Evolutionary conservation across 2,888 invertebrate genomes (phyloP).

Genomic region (Octonoba sinensis): DNA sequence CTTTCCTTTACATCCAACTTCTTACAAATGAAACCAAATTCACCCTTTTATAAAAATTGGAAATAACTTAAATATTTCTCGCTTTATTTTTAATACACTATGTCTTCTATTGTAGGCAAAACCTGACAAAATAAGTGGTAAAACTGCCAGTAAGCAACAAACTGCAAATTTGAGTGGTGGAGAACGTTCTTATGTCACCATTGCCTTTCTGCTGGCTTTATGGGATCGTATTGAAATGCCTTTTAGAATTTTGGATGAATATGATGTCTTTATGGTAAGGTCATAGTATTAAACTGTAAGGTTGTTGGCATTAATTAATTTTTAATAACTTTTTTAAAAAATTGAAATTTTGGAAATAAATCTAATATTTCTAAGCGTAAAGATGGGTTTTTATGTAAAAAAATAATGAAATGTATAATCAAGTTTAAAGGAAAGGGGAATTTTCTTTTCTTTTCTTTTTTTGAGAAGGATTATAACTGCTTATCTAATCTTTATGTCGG

Average conservation of each 20-base stretch:
- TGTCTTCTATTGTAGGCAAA: not conserved
- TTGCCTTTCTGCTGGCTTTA: conserved; percentile 90
- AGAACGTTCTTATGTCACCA: conserved; percentile 94
- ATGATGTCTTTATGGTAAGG: conserved; percentile 93
- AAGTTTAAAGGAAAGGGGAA: too few relatives aligned
- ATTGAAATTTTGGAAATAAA: not conserved
- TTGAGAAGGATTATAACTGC: too few relatives aligned
- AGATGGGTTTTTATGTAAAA: too few relatives aligned
- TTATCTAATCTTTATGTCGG: too few relatives aligned
- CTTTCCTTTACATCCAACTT: too few relatives aligned
- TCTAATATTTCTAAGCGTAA: not conserved
- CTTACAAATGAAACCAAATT: too few relatives aligned
- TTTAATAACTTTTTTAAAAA: not conserved
- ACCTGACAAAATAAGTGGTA: not conserved
- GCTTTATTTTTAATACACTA: not conserved
- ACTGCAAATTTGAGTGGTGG: conserved; percentile 83
- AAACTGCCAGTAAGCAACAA: not conserved
- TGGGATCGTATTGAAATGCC: conserved; percentile 94
- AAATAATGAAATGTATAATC: too few relatives aligned
- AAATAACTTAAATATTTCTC: not conserved
- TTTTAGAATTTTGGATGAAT: conserved; percentile 95
- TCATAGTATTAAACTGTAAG: too few relatives aligned
- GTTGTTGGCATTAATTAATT: too few relatives aligned
- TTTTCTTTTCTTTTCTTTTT: too few relatives aligned
- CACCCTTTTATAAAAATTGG: not conserved